Base-by-base conservation (phyloP, 2,888 invertebrate species). In the Ischnura elegans region DNA sequence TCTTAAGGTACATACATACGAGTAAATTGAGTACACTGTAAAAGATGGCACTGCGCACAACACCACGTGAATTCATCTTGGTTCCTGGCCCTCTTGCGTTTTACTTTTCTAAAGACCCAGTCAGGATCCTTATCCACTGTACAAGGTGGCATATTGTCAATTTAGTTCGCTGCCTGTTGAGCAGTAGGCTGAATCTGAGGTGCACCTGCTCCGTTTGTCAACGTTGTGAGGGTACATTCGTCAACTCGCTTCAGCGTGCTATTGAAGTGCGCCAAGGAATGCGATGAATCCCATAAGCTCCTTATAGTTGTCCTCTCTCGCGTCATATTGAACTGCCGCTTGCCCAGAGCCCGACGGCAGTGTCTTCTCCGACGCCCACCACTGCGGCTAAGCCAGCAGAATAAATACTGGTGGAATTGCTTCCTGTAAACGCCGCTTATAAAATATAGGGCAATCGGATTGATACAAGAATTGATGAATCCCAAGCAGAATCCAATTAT, bases 391-490 rank as follows among this genome's bases (percentile, higher is more conserved):
- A 97, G 96, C 94, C 97, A 97, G 96, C 98, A 98, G 96, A 98
- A 98, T 46, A 99, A 96, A 96, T 99, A 98, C 55, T 97, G 97
- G 96, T 99, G 98, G 97, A 98, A 97, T 95, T 98, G 97, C 94
- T 97, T 97, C 86, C 98, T 96, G 96, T 98, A 99, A 93, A 98
- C 98, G 3, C 98, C 98, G 95, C 98, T 98, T 93, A 98, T 97
- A 96, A 98, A 98, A 96, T 98, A 99, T 36, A 99, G 96, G 0
- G 98, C 98, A 87, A 98, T 97, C 0, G 99, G 99, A 95, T 99
- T 99, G 95, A 98, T 97, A 96, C 98, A 98, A 29, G 99, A 99
- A 96, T 98, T 99, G 94, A 98, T 97, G 96, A 98, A 99, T 95
- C 98, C 97, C 94, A 99, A 96, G 95, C 98, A 98, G 96, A 98